Percentiles rank a stretch among this genome's conserved stretches.
These are phyloP conservation scores for Ophiodon elongatus DNA, from an alignment of 2,113 vertebrate species.

Conservation along the genomic window DNA sequence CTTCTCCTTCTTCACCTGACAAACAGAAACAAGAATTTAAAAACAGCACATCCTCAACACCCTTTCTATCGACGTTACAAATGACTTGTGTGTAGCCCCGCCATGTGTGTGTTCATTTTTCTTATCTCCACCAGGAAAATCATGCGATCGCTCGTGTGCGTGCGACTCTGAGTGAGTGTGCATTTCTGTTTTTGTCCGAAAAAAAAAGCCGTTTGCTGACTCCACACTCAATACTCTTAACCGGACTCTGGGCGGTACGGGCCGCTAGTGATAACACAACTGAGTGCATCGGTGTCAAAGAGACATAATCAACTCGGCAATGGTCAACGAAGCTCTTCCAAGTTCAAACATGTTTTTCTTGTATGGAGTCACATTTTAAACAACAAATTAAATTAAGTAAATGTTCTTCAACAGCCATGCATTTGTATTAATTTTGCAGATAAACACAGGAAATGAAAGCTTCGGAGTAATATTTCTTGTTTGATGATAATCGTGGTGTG, in stretches of 20 bases:
- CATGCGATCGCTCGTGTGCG: too few species aligned
- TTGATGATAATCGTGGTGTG: neutral
- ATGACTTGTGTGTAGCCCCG: neutral
- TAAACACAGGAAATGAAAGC: neutral
- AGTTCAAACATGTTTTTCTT: neutral
- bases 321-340: neutral
- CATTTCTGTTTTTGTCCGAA: too few species aligned
- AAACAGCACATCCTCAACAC: neutral
- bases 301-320: neutral
- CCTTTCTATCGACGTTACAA: neutral
- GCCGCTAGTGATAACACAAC: too few species aligned
- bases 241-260: too few species aligned
- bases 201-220: too few species aligned
- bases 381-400: neutral
- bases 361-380: neutral
- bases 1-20: conserved; percentile 82
- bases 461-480: neutral
- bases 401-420: neutral
- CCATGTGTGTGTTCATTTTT: neutral
- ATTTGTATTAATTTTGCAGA: neutral
- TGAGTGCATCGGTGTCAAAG: neutral
- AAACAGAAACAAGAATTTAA: conserved; percentile 60
- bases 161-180: too few species aligned
- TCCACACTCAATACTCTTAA: too few species aligned
- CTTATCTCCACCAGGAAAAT: too few species aligned